Evolutionary conservation across 2,888 invertebrate species (phyloP).

Genomic region (Nowickia ferox): DNA sequence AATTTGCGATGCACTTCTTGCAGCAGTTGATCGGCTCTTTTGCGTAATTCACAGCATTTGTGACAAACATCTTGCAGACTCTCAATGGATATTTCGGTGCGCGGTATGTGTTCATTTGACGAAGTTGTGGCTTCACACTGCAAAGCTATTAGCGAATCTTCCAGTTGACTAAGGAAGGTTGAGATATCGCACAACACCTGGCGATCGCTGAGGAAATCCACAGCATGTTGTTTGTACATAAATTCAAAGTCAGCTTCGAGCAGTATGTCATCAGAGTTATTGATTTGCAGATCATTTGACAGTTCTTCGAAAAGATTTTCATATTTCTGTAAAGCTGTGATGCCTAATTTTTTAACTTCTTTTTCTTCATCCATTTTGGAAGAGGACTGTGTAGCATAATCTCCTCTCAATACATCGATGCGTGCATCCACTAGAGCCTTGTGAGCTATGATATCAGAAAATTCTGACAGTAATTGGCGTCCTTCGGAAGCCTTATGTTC

Average conservation of each 20-base stretch:
- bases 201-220: conserved; percentile 78
- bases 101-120: conserved; percentile 72
- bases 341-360: conserved; percentile 72
- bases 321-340: conserved; percentile 78
- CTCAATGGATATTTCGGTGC: conserved; percentile 78
- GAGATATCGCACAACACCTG: conserved; percentile 78
- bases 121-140: conserved; percentile 75
- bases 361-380: conserved; percentile 44
- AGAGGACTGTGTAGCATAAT: conserved; percentile 61
- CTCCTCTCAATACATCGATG: conserved; percentile 87
- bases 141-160: conserved; percentile 77
- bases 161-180: conserved; percentile 77
- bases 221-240: conserved; percentile 79
- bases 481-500: conserved; percentile 84
- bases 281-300: conserved; percentile 78
- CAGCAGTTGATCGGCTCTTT: conserved; percentile 84
- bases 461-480: conserved; percentile 85
- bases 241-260: conserved; percentile 81
- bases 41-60: conserved; percentile 85
- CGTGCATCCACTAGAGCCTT: conserved; percentile 91
- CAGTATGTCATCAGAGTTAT: conserved; percentile 79
- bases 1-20: conserved; percentile 78
- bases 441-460: conserved; percentile 89
- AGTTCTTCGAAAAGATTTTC: conserved; percentile 80
- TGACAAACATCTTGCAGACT: conserved; percentile 85